Base-by-base conservation (phyloP, 1,140 invertebrate genomes). In the Atta texana region DNA sequence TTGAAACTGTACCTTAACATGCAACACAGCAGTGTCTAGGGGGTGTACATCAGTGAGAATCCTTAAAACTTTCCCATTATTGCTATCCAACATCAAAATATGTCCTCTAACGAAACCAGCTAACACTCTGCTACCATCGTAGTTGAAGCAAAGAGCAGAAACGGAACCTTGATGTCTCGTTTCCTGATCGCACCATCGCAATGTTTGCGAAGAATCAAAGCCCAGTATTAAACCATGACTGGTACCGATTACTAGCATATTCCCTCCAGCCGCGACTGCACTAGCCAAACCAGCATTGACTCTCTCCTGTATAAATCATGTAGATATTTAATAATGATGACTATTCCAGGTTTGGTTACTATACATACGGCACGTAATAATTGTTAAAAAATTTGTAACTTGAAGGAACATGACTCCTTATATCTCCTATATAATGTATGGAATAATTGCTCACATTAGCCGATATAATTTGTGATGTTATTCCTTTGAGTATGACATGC, bases 201-300 rank as follows among this genome's bases (percentile, higher is more conserved):
- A 95, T 21, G 97, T 97, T 95, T 98, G 98, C 34, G 97, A 96
- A 3, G 96, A 96, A 96, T 98, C 98, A 96, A 99, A 99, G 75
- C 98, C 97, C 18, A 99, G 95, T 76, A 99, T 96, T 85, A 98
- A 96, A 28, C 99, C 98, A 95, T 99, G 98, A 57, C 98, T 98
- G 59, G 98, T 99, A 53, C 99, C 99, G 68, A 99, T 96, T 24
- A 97, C 98, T 88, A 99, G 97, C 92, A 98, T 96, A 68, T 97
- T 97, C 2, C 97, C 96, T 75, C 97, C 97, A 57, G 97, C 97
- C 87, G 97, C 96, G 34, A 98, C 96, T 28, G 98, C 97, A 90
- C 98, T 98, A 2, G 98, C 98, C 78, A 97, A 96, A 31, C 98
- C 98, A 76, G 98, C 98, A 95, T 98, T 97, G 28, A 99, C 97